Conservation (phyloP, 2,888 invertebrate genomes). For the Acanthosepion pharaonis region DNA sequence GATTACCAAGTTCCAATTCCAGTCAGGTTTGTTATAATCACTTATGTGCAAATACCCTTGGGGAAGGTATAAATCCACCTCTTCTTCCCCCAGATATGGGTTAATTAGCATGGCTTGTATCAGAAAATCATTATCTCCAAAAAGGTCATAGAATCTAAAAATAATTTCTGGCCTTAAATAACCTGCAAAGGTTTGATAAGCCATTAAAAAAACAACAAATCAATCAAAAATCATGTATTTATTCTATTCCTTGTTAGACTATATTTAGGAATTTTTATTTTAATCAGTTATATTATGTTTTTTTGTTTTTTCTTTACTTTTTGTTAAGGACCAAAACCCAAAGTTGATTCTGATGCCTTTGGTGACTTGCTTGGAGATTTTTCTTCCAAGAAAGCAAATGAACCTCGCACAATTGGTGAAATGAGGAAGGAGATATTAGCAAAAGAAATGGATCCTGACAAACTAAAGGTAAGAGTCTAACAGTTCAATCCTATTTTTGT, state of each 20-base stretch:
- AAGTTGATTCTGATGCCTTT: slow-evolving; percentile 83
- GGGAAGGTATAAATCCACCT: no score
- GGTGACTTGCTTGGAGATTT: slow-evolving; percentile 92
- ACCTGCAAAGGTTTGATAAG: no score
- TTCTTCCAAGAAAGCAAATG: slow-evolving; percentile 81
- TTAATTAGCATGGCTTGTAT: no score
- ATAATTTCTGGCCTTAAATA: no score
- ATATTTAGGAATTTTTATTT: not conserved
- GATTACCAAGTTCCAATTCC: no score
- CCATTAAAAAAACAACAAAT: no score
- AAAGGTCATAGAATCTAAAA: no score
- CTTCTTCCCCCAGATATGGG: no score
- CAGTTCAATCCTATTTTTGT: no score
- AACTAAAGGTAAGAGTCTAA: slow-evolving; percentile 80
- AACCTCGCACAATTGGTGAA: slow-evolving; percentile 89
- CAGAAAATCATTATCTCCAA: no score
- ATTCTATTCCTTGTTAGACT: not conserved
- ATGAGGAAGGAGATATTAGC: slow-evolving; percentile 91
- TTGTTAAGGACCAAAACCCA: slow-evolving; percentile 69
- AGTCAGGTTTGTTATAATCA: no score
- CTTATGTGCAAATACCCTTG: no score
- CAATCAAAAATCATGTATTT: not conserved
- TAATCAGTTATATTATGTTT: not conserved
- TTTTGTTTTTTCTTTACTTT: not conserved
- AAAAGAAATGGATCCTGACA: slow-evolving; percentile 92